Conservation (phyloP, 2,797 vertebrate genomes). For the Phrynocephalus forsythii region DNA sequence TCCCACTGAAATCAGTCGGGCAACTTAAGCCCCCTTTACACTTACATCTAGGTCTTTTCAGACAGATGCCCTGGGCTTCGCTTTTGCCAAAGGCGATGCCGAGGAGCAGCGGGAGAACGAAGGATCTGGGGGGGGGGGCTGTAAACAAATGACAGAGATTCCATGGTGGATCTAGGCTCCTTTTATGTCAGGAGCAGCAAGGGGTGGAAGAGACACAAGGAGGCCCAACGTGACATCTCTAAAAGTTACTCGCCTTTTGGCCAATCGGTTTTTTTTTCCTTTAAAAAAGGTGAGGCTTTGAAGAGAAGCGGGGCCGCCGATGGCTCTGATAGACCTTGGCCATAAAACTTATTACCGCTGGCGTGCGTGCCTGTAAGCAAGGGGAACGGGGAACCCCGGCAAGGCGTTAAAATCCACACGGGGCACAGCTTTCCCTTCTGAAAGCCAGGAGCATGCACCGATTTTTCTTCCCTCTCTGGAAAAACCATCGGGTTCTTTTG, state of each 20-base stretch:
- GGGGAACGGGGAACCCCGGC: too few relatives aligned
- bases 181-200: slow-evolving; percentile 16
- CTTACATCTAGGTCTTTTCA: background rate
- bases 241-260: background rate
- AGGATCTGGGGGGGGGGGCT: slow-evolving; percentile 13
- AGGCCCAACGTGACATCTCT: background rate
- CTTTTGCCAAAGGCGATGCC: slow-evolving; percentile 23
- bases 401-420: too few relatives aligned
- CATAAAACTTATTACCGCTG: too few relatives aligned
- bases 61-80: background rate
- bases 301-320: background rate
- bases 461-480: too few relatives aligned
- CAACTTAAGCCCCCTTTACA: background rate
- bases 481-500: background rate
- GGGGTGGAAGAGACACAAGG: background rate
- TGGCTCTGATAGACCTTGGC: background rate
- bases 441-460: too few relatives aligned
- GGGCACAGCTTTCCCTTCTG: too few relatives aligned
- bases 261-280: background rate
- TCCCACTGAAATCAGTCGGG: background rate
- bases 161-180: background rate
- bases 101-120: background rate
- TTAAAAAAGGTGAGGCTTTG: background rate
- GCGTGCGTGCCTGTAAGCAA: too few relatives aligned
- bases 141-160: slow-evolving; percentile 43